These are phyloP conservation scores for Sinocyclocheilus rhinocerous DNA, from an alignment of 2,113 vertebrate genomes.

Conservation along the genomic window DNA sequence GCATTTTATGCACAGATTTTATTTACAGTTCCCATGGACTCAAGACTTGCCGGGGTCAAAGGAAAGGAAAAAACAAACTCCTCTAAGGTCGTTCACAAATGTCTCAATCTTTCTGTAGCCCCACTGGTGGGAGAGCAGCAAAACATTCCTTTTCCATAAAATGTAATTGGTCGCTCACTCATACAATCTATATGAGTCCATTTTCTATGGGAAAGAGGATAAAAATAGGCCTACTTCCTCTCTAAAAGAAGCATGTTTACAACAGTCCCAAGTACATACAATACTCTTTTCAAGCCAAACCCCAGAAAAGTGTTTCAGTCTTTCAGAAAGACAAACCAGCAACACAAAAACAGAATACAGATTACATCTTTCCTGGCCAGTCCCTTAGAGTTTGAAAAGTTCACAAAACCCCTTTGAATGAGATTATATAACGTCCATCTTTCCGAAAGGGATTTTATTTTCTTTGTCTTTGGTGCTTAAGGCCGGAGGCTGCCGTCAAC, in stretches of 20 bases:
- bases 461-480: slow-evolving; percentile 28
- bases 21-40: slow-evolving; percentile 78
- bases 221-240: slow-evolving; percentile 18
- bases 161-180: slow-evolving; percentile 60
- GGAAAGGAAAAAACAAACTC: slow-evolving; percentile 52
- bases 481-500: slow-evolving; percentile 7
- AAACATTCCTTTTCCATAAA: slow-evolving; percentile 60
- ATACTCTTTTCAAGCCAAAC: not conserved
- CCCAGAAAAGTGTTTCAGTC: not conserved
- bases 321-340: not conserved
- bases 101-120: slow-evolving; percentile 59
- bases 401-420: slow-evolving; percentile 24
- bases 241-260: not conserved
- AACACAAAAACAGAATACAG: slow-evolving; percentile 1
- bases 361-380: slow-evolving; percentile 25
- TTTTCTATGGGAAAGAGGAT: slow-evolving; percentile 38
- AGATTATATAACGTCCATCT: slow-evolving; percentile 36
- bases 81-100: slow-evolving; percentile 68
- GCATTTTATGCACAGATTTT: slow-evolving; percentile 66
- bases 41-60: slow-evolving; percentile 51
- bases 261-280: slow-evolving; percentile 27
- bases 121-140: slow-evolving; percentile 58
- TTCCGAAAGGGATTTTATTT: slow-evolving; percentile 8
- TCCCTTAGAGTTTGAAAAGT: not conserved
- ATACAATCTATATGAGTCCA: slow-evolving; percentile 65